These are phyloP conservation scores for Enteromius paludinosus DNA, from an alignment of 2,797 vertebrate species.

Conservation along the genomic window DNA sequence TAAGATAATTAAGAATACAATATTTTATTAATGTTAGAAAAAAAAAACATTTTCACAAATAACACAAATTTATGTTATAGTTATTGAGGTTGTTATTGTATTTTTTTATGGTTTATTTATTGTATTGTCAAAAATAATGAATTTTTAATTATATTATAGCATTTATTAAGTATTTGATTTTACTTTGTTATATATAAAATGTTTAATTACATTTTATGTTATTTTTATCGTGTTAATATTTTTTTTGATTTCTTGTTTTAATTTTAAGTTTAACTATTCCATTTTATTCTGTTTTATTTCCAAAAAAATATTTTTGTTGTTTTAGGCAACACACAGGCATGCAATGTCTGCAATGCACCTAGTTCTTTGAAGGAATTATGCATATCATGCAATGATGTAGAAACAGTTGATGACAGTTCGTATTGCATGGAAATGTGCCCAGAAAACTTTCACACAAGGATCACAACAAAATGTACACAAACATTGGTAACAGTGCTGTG, in stretches of 20 bases:
- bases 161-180: too few relatives aligned
- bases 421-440: not conserved
- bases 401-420: not conserved
- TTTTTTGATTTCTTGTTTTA: not conserved
- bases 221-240: too few relatives aligned
- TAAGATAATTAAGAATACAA: not conserved
- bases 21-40: not conserved
- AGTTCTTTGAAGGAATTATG: not conserved
- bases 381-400: not conserved
- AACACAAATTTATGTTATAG: too few relatives aligned
- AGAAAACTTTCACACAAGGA: not conserved
- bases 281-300: not conserved
- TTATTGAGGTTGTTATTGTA: not conserved
- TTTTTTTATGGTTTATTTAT: not conserved
- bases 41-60: not conserved
- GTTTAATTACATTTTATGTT: too few relatives aligned
- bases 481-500: slow-evolving; percentile 8
- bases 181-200: too few relatives aligned
- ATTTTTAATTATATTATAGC: too few relatives aligned
- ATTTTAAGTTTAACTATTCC: not conserved
- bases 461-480: not conserved
- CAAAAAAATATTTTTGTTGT: not conserved
- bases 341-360: not conserved
- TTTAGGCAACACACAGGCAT: not conserved
- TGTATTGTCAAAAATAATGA: too few relatives aligned